Evolutionary conservation across 2,888 invertebrate genomes (phyloP), one percentile per base, ranked within the genome.

Genomic region (Melanostoma scalare): DNA sequence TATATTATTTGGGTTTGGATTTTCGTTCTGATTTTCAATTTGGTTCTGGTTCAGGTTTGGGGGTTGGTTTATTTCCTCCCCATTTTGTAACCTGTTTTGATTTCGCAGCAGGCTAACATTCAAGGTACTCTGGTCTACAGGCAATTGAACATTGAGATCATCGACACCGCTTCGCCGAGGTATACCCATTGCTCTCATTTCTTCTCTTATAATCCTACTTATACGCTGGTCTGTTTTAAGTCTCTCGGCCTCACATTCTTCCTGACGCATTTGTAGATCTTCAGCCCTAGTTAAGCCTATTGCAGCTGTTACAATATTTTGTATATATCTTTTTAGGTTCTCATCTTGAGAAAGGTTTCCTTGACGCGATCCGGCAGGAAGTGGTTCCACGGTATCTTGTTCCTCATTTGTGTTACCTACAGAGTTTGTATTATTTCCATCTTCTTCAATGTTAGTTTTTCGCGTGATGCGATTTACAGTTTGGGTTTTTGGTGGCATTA

Each of bases 221-320:
- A 42, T 58, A 9, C n/a, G 53, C 10, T 53, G 36, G 35, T 9
- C 6, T 9, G 5, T n/a, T 6, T 31, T 6, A 31, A 3, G 2
- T 4, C 58, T 58, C 33, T 58, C 58, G 6, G 58, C 42, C n/a
- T 58, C 42, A 33, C 42, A 42, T 33, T 58, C 58, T n/a, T 1
- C 42, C 0, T 10, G n/a, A 3, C 58, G 58, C 0, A 2, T 42
- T 2, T 58, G 2, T 4, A 56, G 30, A 40, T 40, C 56, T 30
- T 56, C 56, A 2, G 30, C 56, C 30, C 56, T 55, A 55, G 4
- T 20, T 9, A 55, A 38, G 0, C 55, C 55, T 38, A 55, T 20
- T 0, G 38, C 6, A 4, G 55, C 38, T 0, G 35, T 53, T 6
- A 53, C 36, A 10, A 53, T 53, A 36, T 53, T 53, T 10, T 53